A percentile compares a stretch with the other conserved stretches of the same genome.
Conservation (phyloP, 2,113 vertebrate species). For the Apodemus speciosus region DNA sequence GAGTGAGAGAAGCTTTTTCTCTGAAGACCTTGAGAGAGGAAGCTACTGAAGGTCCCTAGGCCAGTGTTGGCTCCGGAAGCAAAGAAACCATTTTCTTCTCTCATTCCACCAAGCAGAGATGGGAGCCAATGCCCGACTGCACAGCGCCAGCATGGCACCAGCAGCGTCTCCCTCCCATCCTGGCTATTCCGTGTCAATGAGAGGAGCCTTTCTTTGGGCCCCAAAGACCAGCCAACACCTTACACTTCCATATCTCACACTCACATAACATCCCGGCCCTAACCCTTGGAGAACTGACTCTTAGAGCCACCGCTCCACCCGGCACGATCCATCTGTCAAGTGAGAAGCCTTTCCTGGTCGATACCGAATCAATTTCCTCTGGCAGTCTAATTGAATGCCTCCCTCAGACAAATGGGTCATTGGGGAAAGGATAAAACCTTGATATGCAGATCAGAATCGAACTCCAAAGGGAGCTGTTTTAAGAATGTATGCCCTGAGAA, state of each 20-base stretch:
- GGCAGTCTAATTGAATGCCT: slow-evolving; percentile 77
- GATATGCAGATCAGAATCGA: slow-evolving; percentile 70
- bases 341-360: slow-evolving; percentile 68
- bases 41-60: neutral
- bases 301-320: slow-evolving; percentile 11
- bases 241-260: slow-evolving; percentile 22
- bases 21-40: neutral
- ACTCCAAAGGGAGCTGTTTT: slow-evolving; percentile 53
- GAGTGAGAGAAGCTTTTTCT: neutral
- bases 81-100: neutral
- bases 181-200: neutral
- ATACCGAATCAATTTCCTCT: slow-evolving; percentile 72
- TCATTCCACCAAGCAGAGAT: neutral
- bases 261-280: slow-evolving; percentile 5
- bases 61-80: neutral
- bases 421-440: slow-evolving; percentile 67
- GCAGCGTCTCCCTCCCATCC: neutral
- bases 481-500: slow-evolving; percentile 45
- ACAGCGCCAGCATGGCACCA: too few relatives aligned
- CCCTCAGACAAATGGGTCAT: slow-evolving; percentile 77
- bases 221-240: neutral
- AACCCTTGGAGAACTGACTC: slow-evolving; percentile 44
- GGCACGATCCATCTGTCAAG: slow-evolving; percentile 64
- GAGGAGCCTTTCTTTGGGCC: neutral
- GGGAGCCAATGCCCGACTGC: neutral